These are phyloP conservation scores for Julus scandinavius DNA, from an alignment of 2,888 invertebrate species.

Conservation along the genomic window DNA sequence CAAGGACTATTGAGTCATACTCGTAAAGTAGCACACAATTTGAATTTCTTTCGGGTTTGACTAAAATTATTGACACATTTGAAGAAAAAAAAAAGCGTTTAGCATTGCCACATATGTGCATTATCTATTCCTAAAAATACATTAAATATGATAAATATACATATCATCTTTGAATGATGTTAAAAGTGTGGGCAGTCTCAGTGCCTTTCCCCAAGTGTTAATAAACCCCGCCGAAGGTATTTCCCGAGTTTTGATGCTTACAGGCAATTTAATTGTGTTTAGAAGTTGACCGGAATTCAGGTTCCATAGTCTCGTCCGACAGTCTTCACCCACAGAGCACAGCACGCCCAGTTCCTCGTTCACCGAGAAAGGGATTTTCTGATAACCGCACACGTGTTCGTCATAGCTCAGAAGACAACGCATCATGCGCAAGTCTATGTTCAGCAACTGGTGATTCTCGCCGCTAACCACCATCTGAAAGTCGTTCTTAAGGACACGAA, in stretches of 20 bases:
- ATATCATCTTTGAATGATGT: not conserved
- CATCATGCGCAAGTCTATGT: not conserved
- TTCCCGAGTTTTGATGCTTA: no score
- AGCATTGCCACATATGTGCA: no score
- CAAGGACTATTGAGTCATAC: no score
- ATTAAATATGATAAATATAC: not conserved
- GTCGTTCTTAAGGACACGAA: not conserved
- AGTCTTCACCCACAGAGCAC: not conserved
- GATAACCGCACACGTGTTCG: not conserved
- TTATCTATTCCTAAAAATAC: no score
- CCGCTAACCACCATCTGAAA: not conserved
- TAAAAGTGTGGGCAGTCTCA: not conserved
- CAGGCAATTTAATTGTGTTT: not conserved
- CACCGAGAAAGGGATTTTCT: not conserved
- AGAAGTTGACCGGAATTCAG: not conserved
- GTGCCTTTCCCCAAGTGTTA: not conserved
- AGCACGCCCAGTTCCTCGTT: constrained; percentile 3
- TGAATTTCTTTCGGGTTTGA: no score
- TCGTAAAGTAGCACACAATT: no score
- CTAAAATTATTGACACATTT: no score
- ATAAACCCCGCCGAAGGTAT: not conserved
- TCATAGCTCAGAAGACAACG: not conserved
- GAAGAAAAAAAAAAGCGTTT: no score
- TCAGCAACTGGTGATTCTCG: not conserved
- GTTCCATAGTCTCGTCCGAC: not conserved